Evolutionary conservation across 2,797 vertebrate genomes (phyloP).

Genomic region (Gastrophryne carolinensis): DNA sequence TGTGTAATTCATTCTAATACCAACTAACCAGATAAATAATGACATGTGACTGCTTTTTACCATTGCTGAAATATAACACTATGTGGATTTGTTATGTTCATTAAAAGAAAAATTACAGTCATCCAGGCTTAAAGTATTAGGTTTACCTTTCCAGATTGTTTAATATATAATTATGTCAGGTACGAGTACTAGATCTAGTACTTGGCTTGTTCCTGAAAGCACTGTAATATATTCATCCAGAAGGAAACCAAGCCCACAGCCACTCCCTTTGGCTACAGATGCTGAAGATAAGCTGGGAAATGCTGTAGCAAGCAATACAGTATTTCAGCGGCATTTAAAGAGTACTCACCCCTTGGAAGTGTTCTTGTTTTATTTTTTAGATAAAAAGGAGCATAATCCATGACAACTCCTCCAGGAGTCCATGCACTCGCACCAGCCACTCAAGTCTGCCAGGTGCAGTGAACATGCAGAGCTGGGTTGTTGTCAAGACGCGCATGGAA

Average conservation of each 20-base stretch:
- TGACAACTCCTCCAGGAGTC: too few relatives aligned
- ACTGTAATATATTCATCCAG: background rate
- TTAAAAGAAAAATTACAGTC: background rate
- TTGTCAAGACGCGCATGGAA: too few relatives aligned
- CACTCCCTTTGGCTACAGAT: background rate
- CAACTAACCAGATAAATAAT: slow-evolving; percentile 12
- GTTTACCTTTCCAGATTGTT: slow-evolving; percentile 6
- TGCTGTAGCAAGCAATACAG: too few relatives aligned
- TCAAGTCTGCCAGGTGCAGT: too few relatives aligned
- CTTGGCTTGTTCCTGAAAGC: background rate
- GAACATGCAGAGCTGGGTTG: too few relatives aligned
- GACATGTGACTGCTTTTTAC: background rate
- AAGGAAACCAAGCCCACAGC: background rate
- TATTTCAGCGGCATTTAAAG: too few relatives aligned
- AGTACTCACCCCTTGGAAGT: too few relatives aligned
- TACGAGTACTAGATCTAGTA: slow-evolving; percentile 6
- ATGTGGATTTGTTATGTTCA: slow-evolving; percentile 6
- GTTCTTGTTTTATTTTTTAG: too few relatives aligned
- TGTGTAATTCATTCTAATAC: slow-evolving; percentile 3
- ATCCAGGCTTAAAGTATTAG: background rate
- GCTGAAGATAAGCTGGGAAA: too few relatives aligned
- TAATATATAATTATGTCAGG: background rate
- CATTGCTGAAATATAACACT: background rate
- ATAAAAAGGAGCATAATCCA: too few relatives aligned
- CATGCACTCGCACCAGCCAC: too few relatives aligned